These are phyloP conservation scores for Pollenia griseotomentosa DNA, from an alignment of 2,888 invertebrate species.

Conservation along the genomic window DNA sequence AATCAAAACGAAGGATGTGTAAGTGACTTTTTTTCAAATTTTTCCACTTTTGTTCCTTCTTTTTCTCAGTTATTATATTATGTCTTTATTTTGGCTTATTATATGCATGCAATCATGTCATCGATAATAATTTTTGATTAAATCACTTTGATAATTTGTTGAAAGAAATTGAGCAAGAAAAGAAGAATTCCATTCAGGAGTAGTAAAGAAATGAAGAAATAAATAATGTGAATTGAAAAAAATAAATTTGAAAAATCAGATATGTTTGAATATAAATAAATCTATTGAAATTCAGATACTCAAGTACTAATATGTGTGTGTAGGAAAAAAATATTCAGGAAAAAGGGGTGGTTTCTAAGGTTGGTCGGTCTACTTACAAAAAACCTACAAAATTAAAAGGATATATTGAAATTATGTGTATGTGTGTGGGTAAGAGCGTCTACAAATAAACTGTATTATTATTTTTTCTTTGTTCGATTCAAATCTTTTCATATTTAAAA, in stretches of 20 bases:
- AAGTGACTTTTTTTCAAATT: neutral
- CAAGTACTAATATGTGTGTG: neutral
- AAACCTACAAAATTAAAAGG: neutral
- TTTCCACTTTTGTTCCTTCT: neutral
- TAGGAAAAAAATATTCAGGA: neutral
- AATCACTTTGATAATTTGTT: slow-evolving; percentile 62
- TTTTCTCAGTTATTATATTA: slow-evolving; percentile 7
- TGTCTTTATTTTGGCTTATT: slow-evolving; percentile 44
- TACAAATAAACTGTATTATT: slow-evolving; percentile 13
- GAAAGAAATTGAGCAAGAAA: neutral
- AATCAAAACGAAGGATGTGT: slow-evolving; percentile 10
- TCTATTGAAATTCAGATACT: slow-evolving; percentile 23
- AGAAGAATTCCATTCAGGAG: neutral
- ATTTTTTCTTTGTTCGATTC: slow-evolving; percentile 27
- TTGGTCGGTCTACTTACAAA: slow-evolving; percentile 3
- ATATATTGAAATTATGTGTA: neutral
- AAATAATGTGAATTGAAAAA: neutral
- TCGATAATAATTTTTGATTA: slow-evolving; percentile 64
- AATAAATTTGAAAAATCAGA: slow-evolving; percentile 3
- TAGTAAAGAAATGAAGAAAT: slow-evolving; percentile 1
- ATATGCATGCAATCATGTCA: slow-evolving; percentile 64
- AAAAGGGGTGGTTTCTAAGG: slow-evolving; percentile 24
- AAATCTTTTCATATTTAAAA: slow-evolving; percentile 21
- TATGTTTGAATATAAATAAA: neutral
- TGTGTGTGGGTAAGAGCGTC: neutral